A percentile compares a stretch with the other conserved stretches of the same genome.
phyloP scores from a whole-genome alignment of 2,113 vertebrate species.

The Pseudorhombus dupliciocellatus region DNA sequence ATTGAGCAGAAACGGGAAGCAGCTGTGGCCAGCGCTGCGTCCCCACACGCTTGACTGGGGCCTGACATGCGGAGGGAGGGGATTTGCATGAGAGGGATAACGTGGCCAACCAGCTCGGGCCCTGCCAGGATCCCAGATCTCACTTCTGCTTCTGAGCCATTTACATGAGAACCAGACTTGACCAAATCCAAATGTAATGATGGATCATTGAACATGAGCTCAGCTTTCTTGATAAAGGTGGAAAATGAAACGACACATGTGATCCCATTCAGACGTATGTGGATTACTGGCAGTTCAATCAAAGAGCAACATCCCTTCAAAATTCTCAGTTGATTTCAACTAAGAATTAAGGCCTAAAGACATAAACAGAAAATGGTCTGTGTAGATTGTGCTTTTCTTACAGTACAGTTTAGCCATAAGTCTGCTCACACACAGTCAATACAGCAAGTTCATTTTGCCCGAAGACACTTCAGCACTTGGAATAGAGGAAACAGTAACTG shows the following conservation, averaged over 20 bases:
- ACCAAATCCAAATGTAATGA: slow-evolving; percentile 16
- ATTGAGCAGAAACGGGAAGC: slow-evolving; percentile 89
- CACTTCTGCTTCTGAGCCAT: slow-evolving; percentile 89
- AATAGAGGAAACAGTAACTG: no score
- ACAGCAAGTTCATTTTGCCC: no score
- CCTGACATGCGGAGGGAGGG: slow-evolving; percentile 82
- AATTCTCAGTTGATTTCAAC: background rate
- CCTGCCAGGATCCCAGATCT: slow-evolving; percentile 90
- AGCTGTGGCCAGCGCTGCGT: slow-evolving; percentile 85
- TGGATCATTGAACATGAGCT: no score
- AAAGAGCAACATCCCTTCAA: background rate
- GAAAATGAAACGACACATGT: background rate
- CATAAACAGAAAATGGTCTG: background rate
- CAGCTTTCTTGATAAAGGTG: background rate
- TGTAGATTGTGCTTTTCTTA: no score
- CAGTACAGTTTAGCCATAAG: no score
- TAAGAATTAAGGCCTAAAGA: background rate
- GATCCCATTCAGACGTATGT: background rate
- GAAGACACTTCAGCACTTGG: no score
- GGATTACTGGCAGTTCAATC: background rate
- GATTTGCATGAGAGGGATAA: slow-evolving; percentile 97
- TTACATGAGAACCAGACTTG: slow-evolving; percentile 23
- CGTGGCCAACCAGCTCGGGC: slow-evolving; percentile 88
- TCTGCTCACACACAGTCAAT: no score
- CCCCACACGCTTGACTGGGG: slow-evolving; percentile 87